Percentiles rank a stretch among this genome's conserved stretches.
phyloP scores from a whole-genome alignment of 2,113 vertebrate species.

The Cynopterus brachyotis region DNA sequence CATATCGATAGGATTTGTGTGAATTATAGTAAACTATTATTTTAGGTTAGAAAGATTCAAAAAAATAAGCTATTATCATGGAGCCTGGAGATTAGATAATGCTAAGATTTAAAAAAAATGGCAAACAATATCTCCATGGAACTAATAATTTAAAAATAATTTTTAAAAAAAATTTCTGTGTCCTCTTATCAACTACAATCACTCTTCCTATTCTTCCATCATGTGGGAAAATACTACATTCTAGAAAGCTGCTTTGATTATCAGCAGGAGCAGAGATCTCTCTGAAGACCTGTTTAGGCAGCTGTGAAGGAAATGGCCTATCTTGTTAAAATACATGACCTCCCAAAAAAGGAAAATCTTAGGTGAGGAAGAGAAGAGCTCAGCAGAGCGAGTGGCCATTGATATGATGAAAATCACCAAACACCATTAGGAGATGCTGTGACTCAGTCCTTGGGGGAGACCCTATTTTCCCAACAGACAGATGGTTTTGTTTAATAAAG shows the following conservation, averaged over 20 bases:
- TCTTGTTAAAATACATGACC: background rate
- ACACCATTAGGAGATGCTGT: background rate
- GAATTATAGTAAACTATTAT: background rate
- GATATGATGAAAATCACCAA: background rate
- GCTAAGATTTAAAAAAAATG: constrained; percentile 6
- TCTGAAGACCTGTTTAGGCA: background rate
- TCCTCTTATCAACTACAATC: background rate
- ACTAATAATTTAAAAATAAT: background rate
- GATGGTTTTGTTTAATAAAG: background rate
- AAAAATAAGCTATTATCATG: background rate
- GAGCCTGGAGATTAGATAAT: background rate
- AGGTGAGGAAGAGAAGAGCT: background rate
- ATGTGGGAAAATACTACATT: background rate
- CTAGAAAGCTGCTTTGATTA: background rate
- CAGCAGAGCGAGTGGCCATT: background rate
- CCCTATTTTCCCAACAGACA: background rate
- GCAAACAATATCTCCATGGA: background rate
- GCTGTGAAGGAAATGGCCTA: background rate
- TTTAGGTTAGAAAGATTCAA: background rate
- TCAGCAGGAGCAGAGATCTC: background rate
- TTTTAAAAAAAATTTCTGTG: background rate
- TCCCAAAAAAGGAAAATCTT: background rate
- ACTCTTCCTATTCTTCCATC: background rate
- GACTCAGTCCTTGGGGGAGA: background rate
- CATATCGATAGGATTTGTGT: background rate